Evolutionary conservation across 2,888 invertebrate species (phyloP), one percentile per base, ranked within the genome.

Genomic region (Ectemnius lituratus): DNA sequence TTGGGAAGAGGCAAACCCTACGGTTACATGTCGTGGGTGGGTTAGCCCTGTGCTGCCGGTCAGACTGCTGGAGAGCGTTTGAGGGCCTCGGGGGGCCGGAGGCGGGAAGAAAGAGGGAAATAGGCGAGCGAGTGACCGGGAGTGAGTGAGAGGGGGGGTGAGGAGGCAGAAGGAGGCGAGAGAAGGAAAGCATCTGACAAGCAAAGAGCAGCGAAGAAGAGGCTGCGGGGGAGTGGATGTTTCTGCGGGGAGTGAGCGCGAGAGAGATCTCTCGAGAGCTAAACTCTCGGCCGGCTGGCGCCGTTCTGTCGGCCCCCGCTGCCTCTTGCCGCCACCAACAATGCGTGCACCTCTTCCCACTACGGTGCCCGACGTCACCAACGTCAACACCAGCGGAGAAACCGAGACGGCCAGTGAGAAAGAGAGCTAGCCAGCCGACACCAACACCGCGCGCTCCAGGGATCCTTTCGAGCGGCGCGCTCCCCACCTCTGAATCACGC

Each of bases 261-360:
- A 67, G 71, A 65, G 68, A 62, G 68, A 37, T 37, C 37, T 37
- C 37, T 37, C 37, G 78, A 80, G 80, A 83, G 75, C 80, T 77
- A 84, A 83, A 83, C 85, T 85, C 83, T 83, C 76, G 75, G 79
- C 77, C 82, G 82, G 80, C 84, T 86, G 85, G 85, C 85, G 88
- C 89, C 88, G 87, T 82, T 84, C 86, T 83, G 88, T 86, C 88
- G 88, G 85, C 80, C 83, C 84, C 84, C 83, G 79, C 84, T 80
- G 76, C 79, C 84, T 82, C 82, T 82, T 80, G 75, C 52, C 16
- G 78, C 85, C 79, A 83, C 87, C 87, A 86, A 88, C 88, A 86
- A 88, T 87, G 84, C 84, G 83, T 80, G 79, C 81, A 73, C 73
- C 77, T 60, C 81, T 68, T 62, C 60, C 62, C 23, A 52, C 52